Conservation (phyloP, 1,140 invertebrate species). For the Procambarus virginalis region DNA sequence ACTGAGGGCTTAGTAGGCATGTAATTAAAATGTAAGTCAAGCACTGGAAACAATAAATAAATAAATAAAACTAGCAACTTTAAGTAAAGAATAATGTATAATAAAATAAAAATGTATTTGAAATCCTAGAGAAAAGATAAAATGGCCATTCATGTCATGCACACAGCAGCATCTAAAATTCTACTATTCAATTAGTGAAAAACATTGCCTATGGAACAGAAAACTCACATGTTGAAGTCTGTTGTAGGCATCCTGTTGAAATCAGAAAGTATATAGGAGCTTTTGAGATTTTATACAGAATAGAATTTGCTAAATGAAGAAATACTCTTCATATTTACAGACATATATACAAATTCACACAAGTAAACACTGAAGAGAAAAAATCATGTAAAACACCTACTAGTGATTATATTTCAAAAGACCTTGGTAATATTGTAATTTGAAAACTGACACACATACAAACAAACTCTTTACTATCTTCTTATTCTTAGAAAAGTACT, state of each 20-base stretch:
- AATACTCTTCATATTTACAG: background rate
- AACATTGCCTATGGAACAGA: constrained; percentile 28
- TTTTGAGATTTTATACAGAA: constrained; percentile 2
- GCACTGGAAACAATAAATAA: background rate
- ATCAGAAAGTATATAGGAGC: constrained; percentile 41
- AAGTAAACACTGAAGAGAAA: background rate
- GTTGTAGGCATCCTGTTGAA: constrained; percentile 64
- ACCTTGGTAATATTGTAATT: too few relatives aligned
- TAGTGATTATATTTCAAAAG: too few relatives aligned
- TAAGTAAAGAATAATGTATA: background rate
- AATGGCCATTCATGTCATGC: background rate
- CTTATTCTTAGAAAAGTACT: too few relatives aligned
- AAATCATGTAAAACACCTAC: too few relatives aligned
- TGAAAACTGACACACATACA: too few relatives aligned
- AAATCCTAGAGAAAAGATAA: constrained; percentile 2
- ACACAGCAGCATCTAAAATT: constrained; percentile 18
- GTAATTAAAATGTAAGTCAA: background rate
- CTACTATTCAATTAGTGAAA: constrained; percentile 46
- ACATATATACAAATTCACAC: background rate
- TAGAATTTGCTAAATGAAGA: background rate
- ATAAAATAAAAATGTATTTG: background rate
- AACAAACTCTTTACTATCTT: too few relatives aligned
- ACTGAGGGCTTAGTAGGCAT: background rate
- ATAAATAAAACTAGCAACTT: background rate
- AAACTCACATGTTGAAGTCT: constrained; percentile 64